Evolutionary conservation across 2,888 invertebrate genomes (phyloP), one percentile per base, ranked within the genome.

Genomic region (Patella ulyssiponensis): DNA sequence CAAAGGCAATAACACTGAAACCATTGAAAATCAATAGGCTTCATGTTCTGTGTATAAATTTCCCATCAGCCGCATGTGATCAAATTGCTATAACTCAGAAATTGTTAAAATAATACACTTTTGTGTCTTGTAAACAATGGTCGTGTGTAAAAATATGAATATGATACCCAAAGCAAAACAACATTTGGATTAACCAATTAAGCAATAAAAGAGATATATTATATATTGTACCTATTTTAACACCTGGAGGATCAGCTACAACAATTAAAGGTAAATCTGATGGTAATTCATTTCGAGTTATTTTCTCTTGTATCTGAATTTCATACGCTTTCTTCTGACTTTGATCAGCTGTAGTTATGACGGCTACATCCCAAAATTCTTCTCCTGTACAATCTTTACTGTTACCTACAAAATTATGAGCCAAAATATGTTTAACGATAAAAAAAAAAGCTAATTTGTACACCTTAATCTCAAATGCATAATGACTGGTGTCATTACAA

Each of bases 351-450:
- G 92, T 89, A 17, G 92, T 92, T 53, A 92, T 87, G 15, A 92
- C 89, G 14, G 92, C 90, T 3, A 90, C 85, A 87, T 92, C 92
- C 92, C 92, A 92, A 82, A 89, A 91, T 15, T 82, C 82, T 52
- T 77, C 64, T 3, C 27, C 75, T 14, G 78, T 73, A 51, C 78
- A 74, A 70, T 76, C 76, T 69, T 80, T 83, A 27, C 80, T 79
- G 69, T 81, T 80, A 3, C 87, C 87, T 87, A 81, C 1, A 76
- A 77, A 44, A 44, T 44, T 9, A 44, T 9, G 1, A 44, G 9
- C 7, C 44, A 44, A 44, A 44, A 9, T 44, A 44, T 44, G 44
- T 44, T 44, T 44, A 44, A 44, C 9, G 7, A 1, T 9, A 7
- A 44, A 44, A 44, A 44, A 44, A 44, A 9, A 44, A 33, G 33